Base-by-base conservation (phyloP, 1,140 invertebrate genomes). In the Drosophila carrolli region DNA sequence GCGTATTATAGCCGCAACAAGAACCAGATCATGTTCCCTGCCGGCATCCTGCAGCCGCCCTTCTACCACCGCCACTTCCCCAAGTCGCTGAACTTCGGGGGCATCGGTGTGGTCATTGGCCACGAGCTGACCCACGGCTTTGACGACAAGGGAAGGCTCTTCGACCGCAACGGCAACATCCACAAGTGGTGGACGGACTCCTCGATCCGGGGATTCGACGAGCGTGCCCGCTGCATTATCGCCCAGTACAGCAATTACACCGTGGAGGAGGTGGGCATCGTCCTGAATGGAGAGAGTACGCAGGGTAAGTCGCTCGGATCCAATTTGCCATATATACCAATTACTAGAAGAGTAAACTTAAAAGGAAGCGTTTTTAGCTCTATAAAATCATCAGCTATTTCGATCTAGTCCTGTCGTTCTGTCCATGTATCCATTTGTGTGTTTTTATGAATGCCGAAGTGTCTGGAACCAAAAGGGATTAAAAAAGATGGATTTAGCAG, bases 1-100 rank as follows among this genome's bases (percentile, higher is more conserved):
- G 98, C 98, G 4, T 99, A 98, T 91, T 99, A 99, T 90, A 98
- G 96, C 84, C 96, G 98, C 13, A 98, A 98, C 90, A 98, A 97
- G 81, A 99, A 99, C 93, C 97, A 98, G 92, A 99, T 99, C 62
- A 97, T 98, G 93, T 98, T 98, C 92, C 97, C 97, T 5, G 97
- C 97, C 3, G 98, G 97, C 1, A 98, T 98, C 78, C 92, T 98
- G 5, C 97, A 98, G 90, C 97, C 97, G 5, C 95, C 96, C 1
- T 97, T 97, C 92, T 96, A 95, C 78, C 95, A 95, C 23, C 96
- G 97, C 0, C 98, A 98, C 92, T 97, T 97, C 78, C 97, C 97
- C 16, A 94, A 95, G 23, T 95, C 95, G 14, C 91, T 97, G 5
- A 97, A 97, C 92, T 97, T 96, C 85, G 97, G 97, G 68, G 94